Conservation (phyloP, 2,113 vertebrate species). For the Stigmatopora nigra region DNA sequence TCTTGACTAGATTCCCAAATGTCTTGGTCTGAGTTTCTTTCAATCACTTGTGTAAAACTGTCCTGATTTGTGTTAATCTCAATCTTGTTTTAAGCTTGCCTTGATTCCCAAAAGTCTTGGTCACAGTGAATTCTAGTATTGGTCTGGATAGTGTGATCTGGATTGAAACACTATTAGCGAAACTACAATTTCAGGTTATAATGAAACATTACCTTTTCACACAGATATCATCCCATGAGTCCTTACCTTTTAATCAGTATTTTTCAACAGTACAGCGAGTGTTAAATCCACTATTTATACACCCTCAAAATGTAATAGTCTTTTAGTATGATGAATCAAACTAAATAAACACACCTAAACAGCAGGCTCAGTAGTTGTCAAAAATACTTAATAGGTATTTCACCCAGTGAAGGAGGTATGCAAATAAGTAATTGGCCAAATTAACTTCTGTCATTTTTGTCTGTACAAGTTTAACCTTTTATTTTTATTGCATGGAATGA, state of each 20-base stretch:
- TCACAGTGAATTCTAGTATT: no score
- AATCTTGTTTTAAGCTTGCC: no score
- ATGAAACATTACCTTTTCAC: background rate
- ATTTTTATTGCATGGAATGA: conserved; percentile 1
- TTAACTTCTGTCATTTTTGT: conserved; percentile 1
- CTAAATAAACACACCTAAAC: background rate
- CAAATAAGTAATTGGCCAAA: background rate
- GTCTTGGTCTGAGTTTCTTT: no score
- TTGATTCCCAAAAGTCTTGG: no score
- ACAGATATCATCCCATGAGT: background rate
- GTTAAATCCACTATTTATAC: background rate
- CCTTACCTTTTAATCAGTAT: background rate
- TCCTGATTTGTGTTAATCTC: no score
- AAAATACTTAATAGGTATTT: background rate
- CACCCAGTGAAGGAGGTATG: background rate
- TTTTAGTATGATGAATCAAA: background rate
- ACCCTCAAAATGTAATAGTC: background rate
- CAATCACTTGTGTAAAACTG: no score
- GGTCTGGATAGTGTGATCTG: no score
- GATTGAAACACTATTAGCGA: no score
- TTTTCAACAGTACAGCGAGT: background rate
- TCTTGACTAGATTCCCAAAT: no score
- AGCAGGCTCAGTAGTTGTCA: background rate
- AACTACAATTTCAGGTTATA: background rate
- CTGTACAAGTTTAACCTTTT: background rate